A percentile compares a stretch with the other conserved stretches of the same genome.
Conservation (phyloP, 1,140 invertebrate genomes). For the Sogatella furcifera region DNA sequence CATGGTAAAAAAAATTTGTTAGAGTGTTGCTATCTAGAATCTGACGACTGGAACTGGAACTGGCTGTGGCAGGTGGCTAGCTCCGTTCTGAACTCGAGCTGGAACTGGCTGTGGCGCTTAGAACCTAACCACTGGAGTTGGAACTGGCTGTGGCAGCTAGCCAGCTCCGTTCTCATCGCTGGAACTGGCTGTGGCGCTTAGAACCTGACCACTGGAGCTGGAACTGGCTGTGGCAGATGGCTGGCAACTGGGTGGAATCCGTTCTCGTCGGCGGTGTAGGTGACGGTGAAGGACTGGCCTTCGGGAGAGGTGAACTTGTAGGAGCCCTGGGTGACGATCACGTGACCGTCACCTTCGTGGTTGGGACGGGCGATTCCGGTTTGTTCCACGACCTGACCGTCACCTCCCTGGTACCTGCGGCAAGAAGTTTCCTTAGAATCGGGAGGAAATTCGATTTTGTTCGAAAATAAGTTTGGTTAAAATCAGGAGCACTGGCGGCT, state of each 20-base stretch:
- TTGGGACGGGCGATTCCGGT: neutral
- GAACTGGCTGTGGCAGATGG: slow-evolving; percentile 1
- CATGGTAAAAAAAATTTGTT: too few relatives aligned
- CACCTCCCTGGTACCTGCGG: neutral
- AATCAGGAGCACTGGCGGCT: too few relatives aligned
- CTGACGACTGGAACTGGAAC: neutral
- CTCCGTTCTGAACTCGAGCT: too few relatives aligned
- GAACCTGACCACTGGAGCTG: neutral
- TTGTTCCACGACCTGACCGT: neutral
- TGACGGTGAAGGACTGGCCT: slow-evolving; percentile 38
- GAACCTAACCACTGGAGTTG: neutral
- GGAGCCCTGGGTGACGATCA: slow-evolving; percentile 34
- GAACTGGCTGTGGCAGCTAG: neutral
- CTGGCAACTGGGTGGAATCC: slow-evolving; percentile 32
- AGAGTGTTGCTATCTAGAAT: too few relatives aligned
- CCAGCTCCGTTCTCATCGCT: slow-evolving; percentile 46
- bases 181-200: slow-evolving; percentile 8
- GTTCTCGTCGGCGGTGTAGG: slow-evolving; percentile 50
- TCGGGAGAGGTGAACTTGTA: slow-evolving; percentile 54
- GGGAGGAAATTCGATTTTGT: too few relatives aligned
- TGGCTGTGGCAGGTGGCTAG: neutral
- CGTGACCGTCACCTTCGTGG: neutral
- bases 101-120: neutral
- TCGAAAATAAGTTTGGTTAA: neutral
- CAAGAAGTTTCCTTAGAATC: neutral